Evolutionary conservation across 2,888 invertebrate species (phyloP).

Genomic region (Amphipoea lucens): DNA sequence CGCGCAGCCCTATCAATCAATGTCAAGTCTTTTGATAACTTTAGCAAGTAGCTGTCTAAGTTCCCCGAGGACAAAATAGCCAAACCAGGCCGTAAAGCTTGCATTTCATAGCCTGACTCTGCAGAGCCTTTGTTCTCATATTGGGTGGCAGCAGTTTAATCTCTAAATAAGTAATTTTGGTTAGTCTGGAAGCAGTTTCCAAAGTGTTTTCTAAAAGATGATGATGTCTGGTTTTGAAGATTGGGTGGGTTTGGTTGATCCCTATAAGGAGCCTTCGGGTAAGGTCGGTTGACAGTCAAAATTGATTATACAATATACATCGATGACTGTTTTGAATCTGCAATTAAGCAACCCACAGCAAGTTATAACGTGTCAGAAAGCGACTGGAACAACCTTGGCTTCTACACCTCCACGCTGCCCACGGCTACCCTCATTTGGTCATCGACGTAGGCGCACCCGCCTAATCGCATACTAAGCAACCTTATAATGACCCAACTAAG

Average conservation of each 20-base stretch:
- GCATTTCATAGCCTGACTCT: background rate
- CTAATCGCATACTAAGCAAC: conserved; percentile 87
- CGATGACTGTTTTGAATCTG: conserved; percentile 81
- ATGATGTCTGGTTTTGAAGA: conserved; percentile 1
- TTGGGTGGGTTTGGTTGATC: conserved; percentile 18
- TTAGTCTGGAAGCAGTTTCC: background rate
- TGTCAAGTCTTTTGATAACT: background rate
- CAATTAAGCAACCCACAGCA: conserved; percentile 88
- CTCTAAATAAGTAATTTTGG: background rate
- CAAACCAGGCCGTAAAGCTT: background rate
- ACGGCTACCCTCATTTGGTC: conserved; percentile 90
- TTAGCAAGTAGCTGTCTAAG: background rate
- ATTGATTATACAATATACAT: conserved; percentile 69
- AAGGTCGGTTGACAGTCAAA: conserved; percentile 65
- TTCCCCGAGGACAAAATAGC: background rate
- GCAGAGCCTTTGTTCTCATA: background rate
- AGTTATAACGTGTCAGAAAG: conserved; percentile 83
- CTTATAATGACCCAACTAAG: conserved; percentile 86
- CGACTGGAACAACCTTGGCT: conserved; percentile 89
- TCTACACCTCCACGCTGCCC: conserved; percentile 88
- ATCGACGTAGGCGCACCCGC: conserved; percentile 85
- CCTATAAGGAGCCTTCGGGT: conserved; percentile 44
- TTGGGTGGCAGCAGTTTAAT: background rate
- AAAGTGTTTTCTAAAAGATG: background rate
- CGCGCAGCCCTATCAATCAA: background rate